These are phyloP conservation scores for Callopanchax toddi DNA, from an alignment of 2,113 vertebrate genomes.

Conservation along the genomic window DNA sequence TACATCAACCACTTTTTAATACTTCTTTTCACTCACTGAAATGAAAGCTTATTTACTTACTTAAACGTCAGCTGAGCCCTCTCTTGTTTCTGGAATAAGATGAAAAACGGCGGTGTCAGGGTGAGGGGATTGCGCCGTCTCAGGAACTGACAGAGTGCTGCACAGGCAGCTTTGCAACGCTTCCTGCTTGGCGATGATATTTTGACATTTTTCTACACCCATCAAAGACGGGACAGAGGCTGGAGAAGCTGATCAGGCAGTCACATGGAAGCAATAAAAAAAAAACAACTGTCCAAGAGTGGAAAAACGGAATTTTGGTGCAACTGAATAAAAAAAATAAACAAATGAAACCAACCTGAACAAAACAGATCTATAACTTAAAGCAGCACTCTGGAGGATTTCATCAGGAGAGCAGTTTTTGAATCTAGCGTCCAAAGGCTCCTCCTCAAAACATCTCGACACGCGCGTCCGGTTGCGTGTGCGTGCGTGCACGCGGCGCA, in stretches of 20 bases:
- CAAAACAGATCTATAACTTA: too few species aligned
- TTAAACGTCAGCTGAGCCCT: conserved; percentile 43
- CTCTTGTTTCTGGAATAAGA: conserved; percentile 40
- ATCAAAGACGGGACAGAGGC: conserved; percentile 47
- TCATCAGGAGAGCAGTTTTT: too few species aligned
- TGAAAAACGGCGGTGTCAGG: conserved; percentile 37
- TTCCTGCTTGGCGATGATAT: conserved; percentile 52
- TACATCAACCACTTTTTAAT: conserved; percentile 31
- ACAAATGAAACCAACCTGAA: too few species aligned
- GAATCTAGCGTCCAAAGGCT: too few species aligned
- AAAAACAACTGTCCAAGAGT: background rate
- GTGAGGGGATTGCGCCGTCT: conserved; percentile 37
- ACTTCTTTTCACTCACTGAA: conserved; percentile 18
- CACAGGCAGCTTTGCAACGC: conserved; percentile 46
- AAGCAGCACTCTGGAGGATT: too few species aligned
- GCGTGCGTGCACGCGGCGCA: too few species aligned
- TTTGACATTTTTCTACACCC: conserved; percentile 63
- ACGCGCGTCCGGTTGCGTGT: too few species aligned
- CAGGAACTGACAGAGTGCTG: conserved; percentile 53
- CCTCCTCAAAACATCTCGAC: too few species aligned
- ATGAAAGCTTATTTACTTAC: conserved; percentile 67
- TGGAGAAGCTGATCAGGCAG: conserved; percentile 48
- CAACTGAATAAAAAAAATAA: too few species aligned
- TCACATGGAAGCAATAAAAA: conserved; percentile 29
- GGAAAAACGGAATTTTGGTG: too few species aligned